Base-by-base conservation (phyloP, 1,140 invertebrate genomes). In the Eriosoma lanigerum region DNA sequence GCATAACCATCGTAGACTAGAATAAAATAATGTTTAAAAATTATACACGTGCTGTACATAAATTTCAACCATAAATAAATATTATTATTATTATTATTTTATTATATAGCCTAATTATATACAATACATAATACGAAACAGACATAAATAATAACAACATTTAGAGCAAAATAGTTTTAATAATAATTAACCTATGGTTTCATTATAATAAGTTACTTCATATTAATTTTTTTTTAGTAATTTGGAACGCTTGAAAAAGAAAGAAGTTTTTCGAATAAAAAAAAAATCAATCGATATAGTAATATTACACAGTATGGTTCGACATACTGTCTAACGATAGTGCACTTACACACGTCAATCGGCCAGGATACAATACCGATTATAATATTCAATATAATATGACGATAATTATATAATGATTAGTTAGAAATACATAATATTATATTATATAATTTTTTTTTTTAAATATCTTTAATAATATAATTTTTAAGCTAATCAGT, bases 1-100 rank as follows among this genome's bases (percentile, higher is more conserved):
- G 3, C 21, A 10, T 78, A 78, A 78, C 19, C 24, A 19, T 72
- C 24, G 3, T 72, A 52, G 68, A 72, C 46, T 72, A 50, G 24
- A 72, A 19, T 52, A 52, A 72, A 78, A 46, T 29, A 78, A 46
- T 58, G 21, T 60, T 78, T 76, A 78, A 78, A 62, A 56, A 76
- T 75, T 38, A 54, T 78, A 78, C 75, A 78, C 75, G 75, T 78
- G 75, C 75, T 78, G 54, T 78, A 78, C 75, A 78, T 48, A 48
- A 68, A 48, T 78, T 32, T 60, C 56, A 78, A 78, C 21, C 32
- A 29, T 60, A 46, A 60, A 26, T 78, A 60, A 38, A 46, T 78
- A 78, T 60, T 48, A 78, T 72, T 52, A 38, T 38, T 38, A 38
- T 38, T 38, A 38, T 38, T 4, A 38, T 38, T 38, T 38, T 38